Conservation (phyloP, 2,113 vertebrate genomes). For the Tragelaphus strepsiceros region DNA sequence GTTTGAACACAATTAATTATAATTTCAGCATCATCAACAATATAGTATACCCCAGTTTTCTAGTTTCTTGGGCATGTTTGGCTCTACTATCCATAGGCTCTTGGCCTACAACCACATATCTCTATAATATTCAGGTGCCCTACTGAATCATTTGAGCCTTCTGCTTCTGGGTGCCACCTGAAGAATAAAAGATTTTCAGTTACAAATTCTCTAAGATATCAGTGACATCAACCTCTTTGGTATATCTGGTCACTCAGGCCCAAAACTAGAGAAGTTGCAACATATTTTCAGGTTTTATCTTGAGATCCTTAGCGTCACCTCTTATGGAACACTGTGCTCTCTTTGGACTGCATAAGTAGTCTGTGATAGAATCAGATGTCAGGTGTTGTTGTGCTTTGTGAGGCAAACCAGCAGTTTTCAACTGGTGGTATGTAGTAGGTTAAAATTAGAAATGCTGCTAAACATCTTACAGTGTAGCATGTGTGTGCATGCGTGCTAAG, state of each 20-base stretch:
- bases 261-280: neutral
- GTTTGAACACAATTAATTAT: neutral
- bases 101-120: neutral
- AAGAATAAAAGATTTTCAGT: neutral
- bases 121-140: neutral
- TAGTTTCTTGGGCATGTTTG: neutral
- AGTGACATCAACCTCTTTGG: neutral
- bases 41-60: neutral
- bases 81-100: neutral
- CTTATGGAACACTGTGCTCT: neutral
- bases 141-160: neutral
- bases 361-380: neutral
- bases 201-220: neutral
- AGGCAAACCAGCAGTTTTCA: neutral
- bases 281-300: neutral
- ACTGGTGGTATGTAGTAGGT: neutral
- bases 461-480: neutral
- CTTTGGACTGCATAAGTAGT: neutral
- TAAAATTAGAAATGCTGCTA: neutral
- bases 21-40: neutral
- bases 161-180: neutral
- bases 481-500: neutral
- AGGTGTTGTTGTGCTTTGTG: neutral
- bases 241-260: neutral
- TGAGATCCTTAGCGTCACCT: neutral